Conservation (phyloP, 1,140 invertebrate genomes). For the Dinothrombium tinctorium region DNA sequence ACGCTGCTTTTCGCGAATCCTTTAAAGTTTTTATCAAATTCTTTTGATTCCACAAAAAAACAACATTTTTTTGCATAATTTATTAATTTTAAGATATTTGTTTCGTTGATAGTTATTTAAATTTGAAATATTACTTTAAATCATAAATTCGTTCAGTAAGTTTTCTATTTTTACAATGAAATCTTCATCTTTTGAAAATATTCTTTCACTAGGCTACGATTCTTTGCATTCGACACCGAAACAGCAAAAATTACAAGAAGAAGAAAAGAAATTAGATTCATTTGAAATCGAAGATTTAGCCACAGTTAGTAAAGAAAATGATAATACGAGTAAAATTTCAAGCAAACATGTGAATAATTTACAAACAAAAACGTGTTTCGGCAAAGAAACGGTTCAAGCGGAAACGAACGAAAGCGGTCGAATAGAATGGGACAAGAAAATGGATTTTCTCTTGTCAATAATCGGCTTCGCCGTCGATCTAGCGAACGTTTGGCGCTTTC, state of each 20-base stretch:
- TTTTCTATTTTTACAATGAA: too few species aligned
- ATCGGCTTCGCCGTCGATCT: constrained; percentile 66
- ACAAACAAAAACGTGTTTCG: background rate
- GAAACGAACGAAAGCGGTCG: constrained; percentile 10
- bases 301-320: background rate
- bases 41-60: too few species aligned
- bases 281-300: constrained; percentile 1
- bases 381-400: background rate
- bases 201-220: constrained; percentile 12
- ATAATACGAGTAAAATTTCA: background rate
- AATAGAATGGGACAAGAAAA: constrained; percentile 39
- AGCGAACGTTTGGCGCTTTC: constrained; percentile 56
- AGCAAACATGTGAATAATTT: background rate
- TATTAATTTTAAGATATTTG: too few species aligned
- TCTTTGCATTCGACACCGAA: constrained; percentile 11
- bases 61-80: too few species aligned
- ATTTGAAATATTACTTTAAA: too few species aligned
- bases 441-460: constrained; percentile 62
- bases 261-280: background rate
- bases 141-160: too few species aligned
- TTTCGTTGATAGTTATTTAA: too few species aligned
- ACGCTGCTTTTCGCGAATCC: too few species aligned
- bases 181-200: too few species aligned
- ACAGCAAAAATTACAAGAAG: background rate
- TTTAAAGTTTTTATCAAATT: too few species aligned